A percentile compares a stretch with the other conserved stretches of the same genome.
Conservation (phyloP, 64 coral and sea anemone genomes). For the Stichodactyla helianthus region DNA sequence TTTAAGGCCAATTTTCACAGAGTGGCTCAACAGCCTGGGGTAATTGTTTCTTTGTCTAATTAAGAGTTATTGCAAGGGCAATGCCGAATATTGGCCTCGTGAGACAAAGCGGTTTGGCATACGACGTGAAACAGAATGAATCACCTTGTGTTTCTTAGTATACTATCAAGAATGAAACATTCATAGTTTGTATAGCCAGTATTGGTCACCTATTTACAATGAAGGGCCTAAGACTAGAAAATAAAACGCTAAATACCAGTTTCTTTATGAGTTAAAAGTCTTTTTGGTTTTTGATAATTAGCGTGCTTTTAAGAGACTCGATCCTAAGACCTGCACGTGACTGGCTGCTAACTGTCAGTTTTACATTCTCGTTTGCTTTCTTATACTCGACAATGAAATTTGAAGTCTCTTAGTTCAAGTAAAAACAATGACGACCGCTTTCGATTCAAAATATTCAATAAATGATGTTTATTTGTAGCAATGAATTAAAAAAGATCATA, state of each 20-base stretch:
- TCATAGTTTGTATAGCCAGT: background rate
- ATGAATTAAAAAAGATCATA: background rate
- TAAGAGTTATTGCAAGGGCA: slow-evolving; percentile 6
- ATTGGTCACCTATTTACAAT: background rate
- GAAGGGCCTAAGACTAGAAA: background rate
- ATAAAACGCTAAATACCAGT: background rate
- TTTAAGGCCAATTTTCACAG: background rate
- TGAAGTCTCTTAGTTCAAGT: background rate
- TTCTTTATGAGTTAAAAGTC: background rate
- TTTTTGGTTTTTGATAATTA: background rate
- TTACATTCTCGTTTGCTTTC: background rate
- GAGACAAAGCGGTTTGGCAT: slow-evolving; percentile 1
- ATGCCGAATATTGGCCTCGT: background rate
- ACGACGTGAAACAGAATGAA: background rate
- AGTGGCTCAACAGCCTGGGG: background rate
- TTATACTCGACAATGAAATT: background rate
- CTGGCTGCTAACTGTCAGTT: background rate
- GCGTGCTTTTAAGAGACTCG: background rate
- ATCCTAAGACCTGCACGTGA: background rate
- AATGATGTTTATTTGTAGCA: background rate
- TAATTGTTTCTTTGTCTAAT: slow-evolving; percentile 12
- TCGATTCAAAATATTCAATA: background rate
- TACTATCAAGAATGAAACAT: slow-evolving; percentile 10
- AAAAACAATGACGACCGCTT: background rate
- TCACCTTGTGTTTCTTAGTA: slow-evolving; percentile 1